A percentile compares a stretch with the other conserved stretches of the same genome.
Conservation (phyloP, 2,888 invertebrate genomes). For the Melikaiella ostensackeni region DNA sequence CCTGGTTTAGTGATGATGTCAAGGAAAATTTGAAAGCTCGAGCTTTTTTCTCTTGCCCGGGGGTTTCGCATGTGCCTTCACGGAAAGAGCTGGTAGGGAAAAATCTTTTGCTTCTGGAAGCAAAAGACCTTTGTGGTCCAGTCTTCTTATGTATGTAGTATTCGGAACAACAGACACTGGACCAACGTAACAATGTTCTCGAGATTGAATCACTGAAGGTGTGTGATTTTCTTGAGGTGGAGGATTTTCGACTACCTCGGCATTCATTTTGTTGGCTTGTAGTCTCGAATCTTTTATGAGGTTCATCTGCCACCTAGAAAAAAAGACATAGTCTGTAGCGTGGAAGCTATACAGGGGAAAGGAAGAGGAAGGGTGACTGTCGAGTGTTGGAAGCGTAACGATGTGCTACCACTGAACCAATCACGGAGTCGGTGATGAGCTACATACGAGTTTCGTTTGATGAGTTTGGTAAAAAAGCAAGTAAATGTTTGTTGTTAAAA, state of each 20-base stretch:
- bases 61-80: slow-evolving; percentile 57
- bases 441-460: too few relatives aligned
- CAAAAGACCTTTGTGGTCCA: slow-evolving; percentile 64
- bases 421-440: too few relatives aligned
- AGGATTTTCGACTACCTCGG: slow-evolving; percentile 36
- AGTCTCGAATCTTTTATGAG: slow-evolving; percentile 59
- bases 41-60: slow-evolving; percentile 62
- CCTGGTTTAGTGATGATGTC: slow-evolving; percentile 78
- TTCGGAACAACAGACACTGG: slow-evolving; percentile 66
- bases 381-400: too few relatives aligned
- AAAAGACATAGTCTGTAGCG: neutral
- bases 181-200: slow-evolving; percentile 64
- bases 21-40: slow-evolving; percentile 58
- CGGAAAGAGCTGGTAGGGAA: slow-evolving; percentile 63
- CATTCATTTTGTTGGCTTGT: slow-evolving; percentile 45
- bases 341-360: too few relatives aligned
- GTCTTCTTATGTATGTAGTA: slow-evolving; percentile 64
- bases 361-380: too few relatives aligned
- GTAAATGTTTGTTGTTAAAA: too few relatives aligned
- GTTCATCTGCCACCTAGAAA: slow-evolving; percentile 70
- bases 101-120: slow-evolving; percentile 58
- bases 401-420: too few relatives aligned
- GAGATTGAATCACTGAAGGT: slow-evolving; percentile 49
- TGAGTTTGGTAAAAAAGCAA: too few relatives aligned
- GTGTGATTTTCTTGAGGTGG: slow-evolving; percentile 31